Base-by-base conservation (phyloP, 2,797 vertebrate species). In the Limosa lapponica region DNA sequence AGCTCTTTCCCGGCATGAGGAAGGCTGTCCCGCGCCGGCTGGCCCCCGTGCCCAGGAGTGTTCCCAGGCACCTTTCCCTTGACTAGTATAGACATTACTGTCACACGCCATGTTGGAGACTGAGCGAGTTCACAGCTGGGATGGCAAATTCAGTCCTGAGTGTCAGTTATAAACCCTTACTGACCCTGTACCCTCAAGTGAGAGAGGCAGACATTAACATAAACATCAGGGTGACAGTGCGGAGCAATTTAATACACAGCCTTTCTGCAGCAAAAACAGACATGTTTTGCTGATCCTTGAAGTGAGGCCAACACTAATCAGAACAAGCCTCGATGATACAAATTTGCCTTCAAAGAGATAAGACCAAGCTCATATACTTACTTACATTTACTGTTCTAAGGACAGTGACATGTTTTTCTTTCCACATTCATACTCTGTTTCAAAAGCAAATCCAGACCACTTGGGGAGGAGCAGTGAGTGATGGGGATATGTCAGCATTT, bases 281-380 rank as follows among this genome's bases (percentile, higher is more conserved):
- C 62, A 20, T 1, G 0, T 82, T 58, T 52, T 49, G 48, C 85
- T 91, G 94, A 73, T 75, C 69, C 82, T 52, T 84, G 73, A 95
- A 87, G 52, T 8, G 59, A 92, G 52, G 72, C 65, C 69, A 85
- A 58, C 34, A n/a, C 24, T 41, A 41, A 81, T 27, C 49, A 32
- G 32, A 91, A 92, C 4, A 57, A 92, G 57, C 57, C 49, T 71
- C 2, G 0, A 6, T 37, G 34, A 84, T 9, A 82, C 5, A 79
- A 85, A 84, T 71, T 46, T 73, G 84, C 61, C 51, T 71, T 89
- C 59, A 78, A 64, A 85, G 8, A 82, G 74, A 77, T 20, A 64
- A 94, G 41, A 80, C 13, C 34, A 82, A 80, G 44, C n/a, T 83
- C 48, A 74, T 80, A 51, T 59, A 70, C 51, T 78, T 54, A 36